A percentile compares a stretch with the other conserved stretches of the same genome.
Conservation (phyloP, 1,140 invertebrate species). For the Drosophila pseudoobscura region DNA sequence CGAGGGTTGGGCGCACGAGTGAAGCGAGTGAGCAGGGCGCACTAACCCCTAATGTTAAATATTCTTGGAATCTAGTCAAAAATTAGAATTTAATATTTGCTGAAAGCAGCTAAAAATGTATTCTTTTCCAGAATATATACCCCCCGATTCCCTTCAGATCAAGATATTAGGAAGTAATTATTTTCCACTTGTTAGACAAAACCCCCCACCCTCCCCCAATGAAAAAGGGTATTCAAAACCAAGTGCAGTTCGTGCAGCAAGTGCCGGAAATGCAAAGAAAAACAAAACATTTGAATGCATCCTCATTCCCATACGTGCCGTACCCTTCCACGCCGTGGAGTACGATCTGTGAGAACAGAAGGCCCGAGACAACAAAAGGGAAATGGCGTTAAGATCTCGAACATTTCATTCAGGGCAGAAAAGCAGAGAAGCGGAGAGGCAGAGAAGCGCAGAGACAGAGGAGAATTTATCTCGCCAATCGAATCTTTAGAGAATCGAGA, state of each 20-base stretch:
- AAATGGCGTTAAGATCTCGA: slow-evolving; percentile 56
- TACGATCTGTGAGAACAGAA: slow-evolving; percentile 21
- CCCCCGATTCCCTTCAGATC: not conserved
- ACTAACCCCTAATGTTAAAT: too few species aligned
- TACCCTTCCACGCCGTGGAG: slow-evolving; percentile 5
- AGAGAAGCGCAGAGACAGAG: too few species aligned
- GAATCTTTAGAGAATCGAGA: slow-evolving; percentile 29
- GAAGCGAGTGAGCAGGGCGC: too few species aligned
- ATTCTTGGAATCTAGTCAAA: too few species aligned
- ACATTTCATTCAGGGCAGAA: slow-evolving; percentile 27
- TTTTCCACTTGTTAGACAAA: too few species aligned
- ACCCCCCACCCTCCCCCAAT: not conserved
- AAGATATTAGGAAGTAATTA: slow-evolving; percentile 6
- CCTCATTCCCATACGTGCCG: slow-evolving; percentile 21
- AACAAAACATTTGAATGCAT: slow-evolving; percentile 69
- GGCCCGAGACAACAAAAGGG: slow-evolving; percentile 41
- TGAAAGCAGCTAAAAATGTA: too few species aligned
- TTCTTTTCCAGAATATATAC: too few species aligned
- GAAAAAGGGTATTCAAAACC: slow-evolving; percentile 31
- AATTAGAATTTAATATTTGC: too few species aligned
- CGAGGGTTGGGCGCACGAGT: too few species aligned
- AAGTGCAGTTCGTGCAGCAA: slow-evolving; percentile 24
- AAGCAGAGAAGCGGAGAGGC: too few species aligned
- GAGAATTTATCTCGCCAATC: slow-evolving; percentile 58
- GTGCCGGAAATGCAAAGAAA: slow-evolving; percentile 61